These are phyloP conservation scores for Phymatocera aterrima DNA, from an alignment of 2,888 invertebrate species.

Conservation along the genomic window DNA sequence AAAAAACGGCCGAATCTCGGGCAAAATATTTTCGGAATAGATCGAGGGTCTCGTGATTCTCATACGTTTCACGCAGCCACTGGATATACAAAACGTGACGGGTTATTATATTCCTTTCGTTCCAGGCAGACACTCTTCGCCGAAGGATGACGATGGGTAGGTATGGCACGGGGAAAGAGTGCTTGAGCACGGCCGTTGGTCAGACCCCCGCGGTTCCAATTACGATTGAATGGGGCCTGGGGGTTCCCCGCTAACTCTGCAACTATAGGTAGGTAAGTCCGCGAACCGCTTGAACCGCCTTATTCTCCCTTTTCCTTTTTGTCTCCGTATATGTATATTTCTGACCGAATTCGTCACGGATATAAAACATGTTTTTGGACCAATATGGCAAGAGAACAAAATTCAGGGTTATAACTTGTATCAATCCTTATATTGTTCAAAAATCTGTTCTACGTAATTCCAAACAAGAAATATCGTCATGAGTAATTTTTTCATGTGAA, in stretches of 20 bases:
- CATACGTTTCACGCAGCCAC: conserved; percentile 12
- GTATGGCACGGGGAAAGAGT: conserved; percentile 67
- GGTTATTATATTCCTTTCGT: conserved; percentile 60
- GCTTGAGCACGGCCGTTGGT: conserved; percentile 73
- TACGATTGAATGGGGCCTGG: conserved; percentile 66
- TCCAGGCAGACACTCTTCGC: conserved; percentile 63
- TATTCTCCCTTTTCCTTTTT: not conserved
- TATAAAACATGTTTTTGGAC: conserved; percentile 5
- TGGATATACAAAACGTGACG: conserved; percentile 45
- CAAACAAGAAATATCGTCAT: no score
- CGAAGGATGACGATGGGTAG: conserved; percentile 64
- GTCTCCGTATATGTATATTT: conserved; percentile 40
- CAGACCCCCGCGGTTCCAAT: conserved; percentile 71
- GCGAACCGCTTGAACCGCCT: not conserved
- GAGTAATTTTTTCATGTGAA: no score
- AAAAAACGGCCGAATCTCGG: no score
- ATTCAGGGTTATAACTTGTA: no score
- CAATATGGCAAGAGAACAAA: not conserved
- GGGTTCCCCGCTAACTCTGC: conserved; percentile 49
- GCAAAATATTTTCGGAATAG: not conserved
- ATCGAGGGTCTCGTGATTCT: conserved; percentile 20
- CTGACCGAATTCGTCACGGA: not conserved
- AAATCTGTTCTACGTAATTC: no score
- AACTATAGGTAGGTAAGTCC: conserved; percentile 37
- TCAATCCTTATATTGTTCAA: no score